Percentiles rank a stretch among this genome's conserved stretches.
These are phyloP conservation scores for Scolanthus callimorphus DNA, from an alignment of 92 coral and sea anemone species.

Conservation along the genomic window DNA sequence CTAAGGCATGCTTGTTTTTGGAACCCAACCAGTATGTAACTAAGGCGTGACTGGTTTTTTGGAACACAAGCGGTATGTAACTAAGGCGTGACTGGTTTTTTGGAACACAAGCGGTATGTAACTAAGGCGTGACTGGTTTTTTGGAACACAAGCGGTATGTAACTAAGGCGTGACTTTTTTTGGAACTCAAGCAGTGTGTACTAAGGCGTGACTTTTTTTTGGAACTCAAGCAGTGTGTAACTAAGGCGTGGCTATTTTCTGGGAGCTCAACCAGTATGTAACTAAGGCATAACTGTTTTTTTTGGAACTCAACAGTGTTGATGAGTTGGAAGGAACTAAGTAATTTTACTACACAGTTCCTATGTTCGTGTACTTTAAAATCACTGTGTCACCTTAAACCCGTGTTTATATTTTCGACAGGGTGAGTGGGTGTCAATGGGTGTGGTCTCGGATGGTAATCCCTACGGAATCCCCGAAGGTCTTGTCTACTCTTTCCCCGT, in stretches of 20 bases:
- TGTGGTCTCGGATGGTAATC: slow-evolving; percentile 77
- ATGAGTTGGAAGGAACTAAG: too few species aligned
- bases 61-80: too few species aligned
- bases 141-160: too few species aligned
- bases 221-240: too few species aligned
- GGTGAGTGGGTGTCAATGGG: slow-evolving; percentile 93
- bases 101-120: slow-evolving; percentile 74
- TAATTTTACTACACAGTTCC: too few species aligned
- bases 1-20: neutral
- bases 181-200: too few species aligned
- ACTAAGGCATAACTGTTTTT: neutral
- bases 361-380: neutral
- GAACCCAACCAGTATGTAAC: slow-evolving; percentile 39
- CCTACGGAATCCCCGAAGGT: slow-evolving; percentile 87
- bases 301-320: too few species aligned
- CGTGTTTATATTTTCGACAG: slow-evolving; percentile 24
- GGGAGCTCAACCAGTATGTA: too few species aligned
- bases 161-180: neutral
- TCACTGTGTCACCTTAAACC: neutral
- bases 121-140: too few species aligned
- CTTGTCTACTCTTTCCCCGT: slow-evolving; percentile 91
- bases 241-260: too few species aligned
- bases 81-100: slow-evolving; percentile 95
- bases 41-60: too few species aligned
- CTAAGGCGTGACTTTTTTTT: too few species aligned